phyloP scores from a whole-genome alignment of 2,797 vertebrate genomes.

The Argentina silus region DNA sequence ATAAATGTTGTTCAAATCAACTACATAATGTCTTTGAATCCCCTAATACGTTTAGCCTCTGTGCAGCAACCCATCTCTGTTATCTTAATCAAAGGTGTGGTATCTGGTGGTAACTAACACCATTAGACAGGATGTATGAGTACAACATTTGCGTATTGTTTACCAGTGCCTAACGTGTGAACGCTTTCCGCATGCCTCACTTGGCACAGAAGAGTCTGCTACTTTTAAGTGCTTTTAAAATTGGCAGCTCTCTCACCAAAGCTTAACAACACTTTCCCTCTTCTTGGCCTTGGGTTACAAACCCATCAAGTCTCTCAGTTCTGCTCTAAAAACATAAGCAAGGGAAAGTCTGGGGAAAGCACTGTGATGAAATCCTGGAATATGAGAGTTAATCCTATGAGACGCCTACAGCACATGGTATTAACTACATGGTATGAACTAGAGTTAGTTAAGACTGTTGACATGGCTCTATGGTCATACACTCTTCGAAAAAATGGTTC shows the following conservation, averaged over 20 bases:
- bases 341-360: background rate
- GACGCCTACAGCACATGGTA: background rate
- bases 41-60: background rate
- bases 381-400: background rate
- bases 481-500: no score
- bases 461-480: no score
- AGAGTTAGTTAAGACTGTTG: background rate
- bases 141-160: background rate
- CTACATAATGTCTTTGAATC: background rate
- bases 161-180: background rate
- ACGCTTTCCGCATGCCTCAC: background rate
- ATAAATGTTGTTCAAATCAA: background rate
- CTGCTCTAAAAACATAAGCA: conserved; percentile 7
- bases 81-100: background rate
- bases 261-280: background rate
- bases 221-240: background rate
- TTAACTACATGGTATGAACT: background rate
- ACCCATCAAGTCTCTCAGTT: background rate
- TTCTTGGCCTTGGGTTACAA: background rate
- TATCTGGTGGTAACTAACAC: background rate
- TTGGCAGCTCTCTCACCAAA: conserved; percentile 1
- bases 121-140: background rate
- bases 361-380: no score
- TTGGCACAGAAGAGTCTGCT: background rate
- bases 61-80: background rate